Conservation (phyloP, 2,888 invertebrate genomes). For the Andrena bucephala region DNA sequence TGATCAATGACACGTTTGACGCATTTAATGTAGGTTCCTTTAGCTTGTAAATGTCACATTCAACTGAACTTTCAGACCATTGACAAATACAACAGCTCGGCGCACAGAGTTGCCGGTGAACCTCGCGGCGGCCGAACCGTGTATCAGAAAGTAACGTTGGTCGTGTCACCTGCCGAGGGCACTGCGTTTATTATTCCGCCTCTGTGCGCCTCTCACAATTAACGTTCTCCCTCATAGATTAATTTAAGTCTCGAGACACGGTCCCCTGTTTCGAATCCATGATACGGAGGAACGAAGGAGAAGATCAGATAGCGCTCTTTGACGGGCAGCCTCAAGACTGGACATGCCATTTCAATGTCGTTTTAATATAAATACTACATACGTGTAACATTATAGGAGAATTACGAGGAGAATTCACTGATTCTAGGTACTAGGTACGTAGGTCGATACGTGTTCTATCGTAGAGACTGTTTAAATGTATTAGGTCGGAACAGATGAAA, state of each 20-base stretch:
- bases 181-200: constrained; percentile 14
- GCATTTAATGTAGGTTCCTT: constrained; percentile 41
- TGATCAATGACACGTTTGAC: constrained; percentile 20
- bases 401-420: constrained; percentile 64
- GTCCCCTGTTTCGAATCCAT: constrained; percentile 25
- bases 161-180: not conserved
- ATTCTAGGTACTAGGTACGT: constrained; percentile 72
- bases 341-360: constrained; percentile 67
- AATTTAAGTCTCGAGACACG: constrained; percentile 34
- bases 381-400: constrained; percentile 60
- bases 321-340: constrained; percentile 70
- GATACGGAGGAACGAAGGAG: constrained; percentile 32
- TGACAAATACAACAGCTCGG: constrained; percentile 42
- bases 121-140: too few species aligned
- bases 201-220: constrained; percentile 25
- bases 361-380: constrained; percentile 53
- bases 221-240: constrained; percentile 35
- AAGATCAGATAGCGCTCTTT: constrained; percentile 62
- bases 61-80: constrained; percentile 64
- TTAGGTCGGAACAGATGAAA: too few species aligned
- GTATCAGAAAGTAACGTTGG: too few species aligned
- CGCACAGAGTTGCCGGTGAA: constrained; percentile 28
- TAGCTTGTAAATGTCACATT: constrained; percentile 58
- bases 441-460: constrained; percentile 75
- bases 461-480: constrained; percentile 77